phyloP scores from a whole-genome alignment of 2,113 vertebrate genomes.

The Mesitornis unicolor region DNA sequence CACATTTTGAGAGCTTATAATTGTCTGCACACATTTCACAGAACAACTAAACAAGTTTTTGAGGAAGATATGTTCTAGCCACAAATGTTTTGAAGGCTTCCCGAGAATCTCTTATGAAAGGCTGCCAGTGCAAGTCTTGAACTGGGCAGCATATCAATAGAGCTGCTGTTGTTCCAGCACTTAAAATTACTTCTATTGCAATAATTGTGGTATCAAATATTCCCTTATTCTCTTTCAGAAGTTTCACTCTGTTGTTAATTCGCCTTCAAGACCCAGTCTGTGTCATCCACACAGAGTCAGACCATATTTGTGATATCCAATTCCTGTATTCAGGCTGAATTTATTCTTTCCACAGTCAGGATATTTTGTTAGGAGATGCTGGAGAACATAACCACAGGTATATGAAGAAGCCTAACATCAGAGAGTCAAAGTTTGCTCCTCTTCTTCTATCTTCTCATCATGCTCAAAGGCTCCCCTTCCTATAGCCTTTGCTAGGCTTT shows the following conservation, averaged over 20 bases:
- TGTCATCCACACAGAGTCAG: not conserved
- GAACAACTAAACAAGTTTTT: conserved; percentile 16
- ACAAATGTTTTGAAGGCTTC: conserved; percentile 65
- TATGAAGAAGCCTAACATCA: not conserved
- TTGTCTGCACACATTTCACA: conserved; percentile 55
- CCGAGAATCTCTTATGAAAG: conserved; percentile 8
- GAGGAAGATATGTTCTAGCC: not conserved
- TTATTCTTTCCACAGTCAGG: not conserved
- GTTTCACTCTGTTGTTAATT: not conserved
- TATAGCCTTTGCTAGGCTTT: not conserved
- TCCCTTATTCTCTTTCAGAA: not conserved
- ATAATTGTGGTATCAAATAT: not conserved
- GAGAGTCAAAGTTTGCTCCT: not conserved
- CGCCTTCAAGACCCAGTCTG: not conserved
- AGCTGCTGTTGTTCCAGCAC: not conserved
- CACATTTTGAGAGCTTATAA: conserved; percentile 31
- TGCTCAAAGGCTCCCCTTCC: not conserved
- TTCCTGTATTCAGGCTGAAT: not conserved
- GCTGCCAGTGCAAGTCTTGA: conserved; percentile 16
- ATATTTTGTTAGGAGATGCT: not conserved
- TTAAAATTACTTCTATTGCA: not conserved
- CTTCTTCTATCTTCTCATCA: not conserved
- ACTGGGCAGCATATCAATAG: not conserved
- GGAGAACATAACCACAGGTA: not conserved
- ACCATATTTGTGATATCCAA: not conserved